Conservation (phyloP, 1,140 invertebrate species). For the Mercenaria mercenaria region DNA sequence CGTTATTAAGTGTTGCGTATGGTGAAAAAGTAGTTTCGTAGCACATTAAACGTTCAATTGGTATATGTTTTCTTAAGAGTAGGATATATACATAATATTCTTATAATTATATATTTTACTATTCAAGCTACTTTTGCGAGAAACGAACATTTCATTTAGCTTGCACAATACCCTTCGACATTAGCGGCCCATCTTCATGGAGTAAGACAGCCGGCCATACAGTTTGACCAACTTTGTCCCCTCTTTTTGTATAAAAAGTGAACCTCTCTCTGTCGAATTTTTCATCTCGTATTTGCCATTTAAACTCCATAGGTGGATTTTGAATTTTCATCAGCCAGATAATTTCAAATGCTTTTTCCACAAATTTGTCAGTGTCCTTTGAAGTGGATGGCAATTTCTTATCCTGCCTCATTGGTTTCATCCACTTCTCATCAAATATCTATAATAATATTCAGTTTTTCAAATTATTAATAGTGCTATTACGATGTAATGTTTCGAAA, state of each 20-base stretch:
- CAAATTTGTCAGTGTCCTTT: not conserved
- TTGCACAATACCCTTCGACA: slow-evolving; percentile 28
- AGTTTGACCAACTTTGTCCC: not conserved
- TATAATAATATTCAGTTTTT: not conserved
- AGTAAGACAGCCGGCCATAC: slow-evolving; percentile 57
- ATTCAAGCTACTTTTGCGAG: too few species aligned
- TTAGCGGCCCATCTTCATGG: slow-evolving; percentile 21
- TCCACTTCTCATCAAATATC: not conserved
- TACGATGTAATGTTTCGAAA: too few species aligned
- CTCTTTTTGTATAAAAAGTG: slow-evolving; percentile 44
- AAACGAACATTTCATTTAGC: not conserved
- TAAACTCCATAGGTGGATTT: slow-evolving; percentile 11
- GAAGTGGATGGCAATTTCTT: not conserved
- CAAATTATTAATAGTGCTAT: too few species aligned
- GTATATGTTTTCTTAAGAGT: too few species aligned
- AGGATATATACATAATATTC: too few species aligned
- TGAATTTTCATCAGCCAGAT: slow-evolving; percentile 52
- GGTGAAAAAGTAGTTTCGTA: too few species aligned
- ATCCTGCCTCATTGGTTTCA: not conserved
- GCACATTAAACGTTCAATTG: too few species aligned
- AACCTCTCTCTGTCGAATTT: slow-evolving; percentile 21
- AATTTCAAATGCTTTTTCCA: not conserved
- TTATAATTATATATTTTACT: too few species aligned
- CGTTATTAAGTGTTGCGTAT: too few species aligned
- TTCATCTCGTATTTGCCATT: not conserved